Evolutionary conservation across 2,888 invertebrate genomes (phyloP), one percentile per base, ranked within the genome.

Genomic region (Euspilapteryx auroguttella): DNA sequence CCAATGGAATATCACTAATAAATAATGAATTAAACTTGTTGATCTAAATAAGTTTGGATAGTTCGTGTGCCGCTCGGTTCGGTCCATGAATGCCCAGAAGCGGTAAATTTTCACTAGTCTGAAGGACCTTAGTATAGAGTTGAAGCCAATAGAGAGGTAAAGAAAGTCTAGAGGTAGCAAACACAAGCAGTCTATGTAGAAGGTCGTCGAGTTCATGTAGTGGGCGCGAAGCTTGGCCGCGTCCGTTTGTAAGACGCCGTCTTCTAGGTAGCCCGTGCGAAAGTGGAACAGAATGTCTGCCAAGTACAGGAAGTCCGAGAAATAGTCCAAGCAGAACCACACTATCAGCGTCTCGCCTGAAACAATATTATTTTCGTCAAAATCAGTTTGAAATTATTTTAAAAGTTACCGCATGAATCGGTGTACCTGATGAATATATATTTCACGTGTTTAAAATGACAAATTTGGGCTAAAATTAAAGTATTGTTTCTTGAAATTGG

Each of bases 1-100:
- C 97, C 97, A 98, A 82, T 98, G 98, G 79, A 97, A 97, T 75
- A 97, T 93, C 78, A 95, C 95, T 78, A 96, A 81, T 57, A 96
- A 84, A 81, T 95, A 95, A 81, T 96, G 95, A 73, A 93, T 89
- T 65, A 93, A 82, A 69, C 91, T 90, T 49, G 89, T 87, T 49
- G 92, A 91, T 56, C 89, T 86, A 80, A 94, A 94, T 53, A 96
- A 82, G 79, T 98, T 98, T 40, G 97, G 97, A 79, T 96, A 98
- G 80, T 97, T 98, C 47, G 97, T 97, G 63, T 98, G 97, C 38
- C 97, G 83, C 71, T 98, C 98, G 32, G 96, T 97, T 45, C 96
- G 85, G 78, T 98, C 97, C 87, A 97, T 89, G 73, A 97, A 97
- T 49, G 94, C 91, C 96, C 96, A 97, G 73, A 96, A 97, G 45